Evolutionary conservation across 2,797 vertebrate genomes (phyloP).

Genomic region (Gymnodraco acuticeps): DNA sequence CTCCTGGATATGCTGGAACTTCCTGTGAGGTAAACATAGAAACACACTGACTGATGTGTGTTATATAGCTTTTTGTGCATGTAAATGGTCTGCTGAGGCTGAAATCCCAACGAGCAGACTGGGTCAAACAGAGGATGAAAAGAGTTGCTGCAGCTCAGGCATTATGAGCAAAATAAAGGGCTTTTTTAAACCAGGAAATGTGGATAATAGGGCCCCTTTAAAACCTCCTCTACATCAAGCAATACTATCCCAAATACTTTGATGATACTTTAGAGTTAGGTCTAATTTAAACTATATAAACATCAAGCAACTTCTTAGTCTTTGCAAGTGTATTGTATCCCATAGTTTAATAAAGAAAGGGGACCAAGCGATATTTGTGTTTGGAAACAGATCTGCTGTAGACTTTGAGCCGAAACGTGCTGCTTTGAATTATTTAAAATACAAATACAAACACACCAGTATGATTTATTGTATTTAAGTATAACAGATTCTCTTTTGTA

Average conservation of each 20-base stretch:
- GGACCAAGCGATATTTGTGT: background rate
- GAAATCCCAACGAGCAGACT: too few species aligned
- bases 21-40: slow-evolving; percentile 92
- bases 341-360: background rate
- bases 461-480: background rate
- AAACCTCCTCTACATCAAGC: background rate
- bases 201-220: background rate
- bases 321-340: background rate
- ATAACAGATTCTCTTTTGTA: background rate
- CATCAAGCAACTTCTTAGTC: background rate
- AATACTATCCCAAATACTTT: background rate
- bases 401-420: background rate
- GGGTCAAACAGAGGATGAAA: too few species aligned
- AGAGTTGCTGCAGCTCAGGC: too few species aligned
- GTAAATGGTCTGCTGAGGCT: too few species aligned
- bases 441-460: too few species aligned
- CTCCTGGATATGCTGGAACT: slow-evolving; percentile 89
- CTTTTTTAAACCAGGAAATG: too few species aligned
- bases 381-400: background rate
- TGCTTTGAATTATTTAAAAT: too few species aligned
- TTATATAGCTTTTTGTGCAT: too few species aligned
- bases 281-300: background rate
- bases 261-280: background rate
- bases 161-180: too few species aligned
- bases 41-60: background rate